Evolutionary conservation across 64 coral and sea anemone species (phyloP).

Genomic region (Dendronephthya gigantea): DNA sequence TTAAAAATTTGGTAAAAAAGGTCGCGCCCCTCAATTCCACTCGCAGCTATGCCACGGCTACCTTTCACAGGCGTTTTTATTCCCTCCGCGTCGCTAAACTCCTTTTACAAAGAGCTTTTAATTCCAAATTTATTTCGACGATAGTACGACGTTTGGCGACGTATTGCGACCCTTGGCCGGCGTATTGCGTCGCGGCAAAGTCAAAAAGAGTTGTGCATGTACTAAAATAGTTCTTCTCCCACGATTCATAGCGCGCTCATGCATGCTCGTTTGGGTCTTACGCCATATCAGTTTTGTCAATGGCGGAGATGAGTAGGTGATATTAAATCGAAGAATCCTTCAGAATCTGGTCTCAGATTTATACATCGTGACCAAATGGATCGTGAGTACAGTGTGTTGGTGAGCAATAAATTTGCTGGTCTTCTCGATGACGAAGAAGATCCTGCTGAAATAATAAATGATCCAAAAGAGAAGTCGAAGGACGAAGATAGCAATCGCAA

Average conservation of each 20-base stretch:
- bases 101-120: no score
- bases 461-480: slow-evolving; percentile 1
- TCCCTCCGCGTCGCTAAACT: no score
- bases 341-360: background rate
- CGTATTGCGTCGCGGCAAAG: no score
- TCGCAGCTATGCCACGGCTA: no score
- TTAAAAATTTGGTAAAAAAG: no score
- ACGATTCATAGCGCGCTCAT: background rate
- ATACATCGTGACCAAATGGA: slow-evolving; percentile 9
- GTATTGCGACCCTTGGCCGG: no score
- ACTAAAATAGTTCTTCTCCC: background rate
- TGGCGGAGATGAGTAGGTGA: slow-evolving; percentile 7
- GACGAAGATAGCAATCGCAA: background rate
- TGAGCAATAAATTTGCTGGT: slow-evolving; percentile 18
- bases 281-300: slow-evolving; percentile 17
- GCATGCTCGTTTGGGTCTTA: background rate
- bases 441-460: background rate
- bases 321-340: slow-evolving; percentile 3
- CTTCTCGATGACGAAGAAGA: slow-evolving; percentile 4
- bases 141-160: no score
- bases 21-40: no score
- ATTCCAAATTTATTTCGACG: no score
- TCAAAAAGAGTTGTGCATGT: no score
- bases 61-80: no score
- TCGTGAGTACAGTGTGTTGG: slow-evolving; percentile 6